Evolutionary conservation across 1,140 invertebrate species (phyloP), one percentile per base, ranked within the genome.

Genomic region (Drosophila biarmipes): DNA sequence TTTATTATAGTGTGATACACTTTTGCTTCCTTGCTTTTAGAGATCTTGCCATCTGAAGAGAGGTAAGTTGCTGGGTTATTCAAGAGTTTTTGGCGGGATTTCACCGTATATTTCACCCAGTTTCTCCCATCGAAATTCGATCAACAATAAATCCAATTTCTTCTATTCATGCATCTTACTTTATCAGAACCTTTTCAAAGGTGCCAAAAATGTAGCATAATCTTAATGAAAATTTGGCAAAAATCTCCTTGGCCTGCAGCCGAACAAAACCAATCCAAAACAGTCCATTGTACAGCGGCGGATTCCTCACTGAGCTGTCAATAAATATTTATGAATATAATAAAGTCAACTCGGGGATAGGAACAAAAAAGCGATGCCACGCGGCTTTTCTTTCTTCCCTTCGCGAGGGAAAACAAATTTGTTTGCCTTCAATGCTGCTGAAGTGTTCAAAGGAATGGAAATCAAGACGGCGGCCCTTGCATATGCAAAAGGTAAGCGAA

Each of bases 271-370:
- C 49, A 48, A 71, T 56, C 51, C 51, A 69, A 71, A 69, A 48
- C 35, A 71, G 11, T 24, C n/a, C 37, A 54, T 77, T 80, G 72
- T 80, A 8, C 24, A 15, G n/a, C 43, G 5, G 6, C 27, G 8
- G n/a, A 49, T 49, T 49, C 2, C 52, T 0, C 14, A 37, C 35
- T 38, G 43, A 84, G 75, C 80, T 84, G 80, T 84, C 80, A 84
- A 84, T 84, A 79, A 84, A 75, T 84, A 84, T 84, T 84, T 78
- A 66, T 71, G 75, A 79, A 80, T 79, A 84, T 79, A 82, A 82
- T 75, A 79, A 82, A 84, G 80, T 82, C 80, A 84, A 79, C 59
- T 69, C 49, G 54, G 43, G 21, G 38, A 56, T 4, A 45, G 45
- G 52, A 54, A 46, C 35, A 61, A 73, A 55, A 48, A 53, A 61